Evolutionary conservation across 2,888 invertebrate genomes (phyloP), one percentile per base, ranked within the genome.

Genomic region (Sinhomidia bicolor): DNA sequence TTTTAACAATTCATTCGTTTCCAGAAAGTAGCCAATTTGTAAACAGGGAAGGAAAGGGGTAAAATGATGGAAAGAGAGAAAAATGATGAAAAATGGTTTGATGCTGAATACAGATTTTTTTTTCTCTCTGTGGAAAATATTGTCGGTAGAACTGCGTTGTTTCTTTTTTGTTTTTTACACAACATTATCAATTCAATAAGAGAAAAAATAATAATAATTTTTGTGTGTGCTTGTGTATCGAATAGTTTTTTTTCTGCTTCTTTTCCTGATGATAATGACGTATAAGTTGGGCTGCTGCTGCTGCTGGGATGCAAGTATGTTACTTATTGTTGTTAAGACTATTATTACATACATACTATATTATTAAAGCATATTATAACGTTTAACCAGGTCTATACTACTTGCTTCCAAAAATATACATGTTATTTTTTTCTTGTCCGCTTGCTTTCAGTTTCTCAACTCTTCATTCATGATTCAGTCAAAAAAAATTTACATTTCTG

Each of bases 21-120:
- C 68, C 47, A 78, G 76, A 88, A 89, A 89, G 84, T 83, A 85
- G 80, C 79, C 71, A 36, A 85, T 89, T 89, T 89, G 89, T 89
- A 89, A 84, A 79, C 89, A 54, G 29, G 54, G 17, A 65, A 57
- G 32, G 65, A 57, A 79, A 60, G 5, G 47, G 47, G 74, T 44
- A 51, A 41, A 1, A 23, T 23, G 12, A 23, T 51, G 23, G 2
- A n/a, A 29, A 26, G 26, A 47, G 17, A 26, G 12, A 29, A n/a
- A 78, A 54, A 57, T 32, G 12, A 57, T 78, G 57, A 78, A 78
- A 78, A 78, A 78, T 57, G 29, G 20, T 6, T 32, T 54, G 54
- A 32, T 62, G 76, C 57, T 84, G 76, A 57, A 76, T 71, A 85
- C 68, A 78, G 78, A 54, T 78, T 44, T 23, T 23, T 41, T 71